Conservation (phyloP, 2,113 vertebrate species). For the Lepus europaeus region DNA sequence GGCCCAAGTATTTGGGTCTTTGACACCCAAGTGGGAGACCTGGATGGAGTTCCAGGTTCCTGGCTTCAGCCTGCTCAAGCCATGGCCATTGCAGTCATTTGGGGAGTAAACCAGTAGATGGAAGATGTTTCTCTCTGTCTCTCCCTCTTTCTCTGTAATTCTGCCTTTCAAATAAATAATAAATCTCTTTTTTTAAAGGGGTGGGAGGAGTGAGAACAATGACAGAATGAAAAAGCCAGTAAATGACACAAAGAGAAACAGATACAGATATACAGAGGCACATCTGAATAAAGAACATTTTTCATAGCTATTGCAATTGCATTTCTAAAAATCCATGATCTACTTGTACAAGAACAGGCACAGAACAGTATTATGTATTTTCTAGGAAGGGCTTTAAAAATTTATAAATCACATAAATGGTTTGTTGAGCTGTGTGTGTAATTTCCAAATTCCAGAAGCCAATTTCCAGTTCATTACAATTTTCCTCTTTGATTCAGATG, state of each 20-base stretch:
- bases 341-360: slow-evolving; percentile 14
- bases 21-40: too few species aligned
- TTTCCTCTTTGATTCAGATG: slow-evolving; percentile 48
- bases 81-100: too few species aligned
- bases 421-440: not conserved
- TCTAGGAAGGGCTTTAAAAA: slow-evolving; percentile 35
- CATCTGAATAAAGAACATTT: not conserved
- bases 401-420: slow-evolving; percentile 48
- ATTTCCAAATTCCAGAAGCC: slow-evolving; percentile 51
- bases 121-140: too few species aligned
- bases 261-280: not conserved
- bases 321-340: not conserved
- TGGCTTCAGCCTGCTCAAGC: too few species aligned
- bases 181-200: too few species aligned
- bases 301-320: not conserved
- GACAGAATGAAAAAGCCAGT: not conserved
- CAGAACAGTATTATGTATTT: not conserved
- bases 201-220: not conserved
- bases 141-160: too few species aligned
- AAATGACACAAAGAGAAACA: not conserved
- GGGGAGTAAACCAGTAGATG: too few species aligned
- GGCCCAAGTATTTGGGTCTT: too few species aligned
- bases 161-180: too few species aligned
- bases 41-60: too few species aligned
- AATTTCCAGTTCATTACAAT: slow-evolving; percentile 50